Conservation (phyloP, 2,797 vertebrate genomes). For the Sebastes wilsoni region DNA sequence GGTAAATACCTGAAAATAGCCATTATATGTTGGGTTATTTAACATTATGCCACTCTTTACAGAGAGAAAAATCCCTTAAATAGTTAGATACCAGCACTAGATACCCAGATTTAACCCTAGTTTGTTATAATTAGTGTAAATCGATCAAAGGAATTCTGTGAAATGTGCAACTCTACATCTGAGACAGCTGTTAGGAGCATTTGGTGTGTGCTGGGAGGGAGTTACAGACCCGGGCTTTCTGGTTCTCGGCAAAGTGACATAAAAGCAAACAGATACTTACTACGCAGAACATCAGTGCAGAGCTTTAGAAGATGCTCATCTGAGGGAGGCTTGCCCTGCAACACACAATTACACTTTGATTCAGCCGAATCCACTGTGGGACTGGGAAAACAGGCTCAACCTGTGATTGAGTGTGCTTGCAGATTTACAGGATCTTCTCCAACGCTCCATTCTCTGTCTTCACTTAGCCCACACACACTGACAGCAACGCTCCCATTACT, state of each 20-base stretch:
- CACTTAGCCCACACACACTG: constrained; percentile 11
- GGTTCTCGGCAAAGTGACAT: neutral
- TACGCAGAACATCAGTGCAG: constrained; percentile 78
- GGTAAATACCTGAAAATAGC: neutral
- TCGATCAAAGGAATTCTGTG: neutral
- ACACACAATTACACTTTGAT: constrained; percentile 57
- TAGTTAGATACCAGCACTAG: neutral
- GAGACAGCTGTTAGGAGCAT: neutral
- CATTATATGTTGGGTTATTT: neutral
- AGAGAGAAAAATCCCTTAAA: neutral
- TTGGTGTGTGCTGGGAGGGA: neutral
- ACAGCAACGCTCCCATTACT: neutral
- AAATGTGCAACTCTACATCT: neutral
- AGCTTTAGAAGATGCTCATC: constrained; percentile 85
- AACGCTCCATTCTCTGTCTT: neutral
- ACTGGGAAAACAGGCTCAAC: constrained; percentile 3
- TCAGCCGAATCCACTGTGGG: constrained; percentile 13
- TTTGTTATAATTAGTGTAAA: neutral
- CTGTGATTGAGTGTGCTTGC: constrained; percentile 11
- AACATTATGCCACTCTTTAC: neutral
- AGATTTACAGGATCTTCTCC: constrained; percentile 35
- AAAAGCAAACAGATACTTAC: constrained; percentile 72
- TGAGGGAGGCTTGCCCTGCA: constrained; percentile 84
- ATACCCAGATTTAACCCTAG: neutral
- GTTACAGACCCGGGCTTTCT: neutral